A percentile compares a stretch with the other conserved stretches of the same genome.
These are phyloP conservation scores for Ancistrus triradiatus DNA, from an alignment of 2,113 vertebrate genomes.

Conservation along the genomic window DNA sequence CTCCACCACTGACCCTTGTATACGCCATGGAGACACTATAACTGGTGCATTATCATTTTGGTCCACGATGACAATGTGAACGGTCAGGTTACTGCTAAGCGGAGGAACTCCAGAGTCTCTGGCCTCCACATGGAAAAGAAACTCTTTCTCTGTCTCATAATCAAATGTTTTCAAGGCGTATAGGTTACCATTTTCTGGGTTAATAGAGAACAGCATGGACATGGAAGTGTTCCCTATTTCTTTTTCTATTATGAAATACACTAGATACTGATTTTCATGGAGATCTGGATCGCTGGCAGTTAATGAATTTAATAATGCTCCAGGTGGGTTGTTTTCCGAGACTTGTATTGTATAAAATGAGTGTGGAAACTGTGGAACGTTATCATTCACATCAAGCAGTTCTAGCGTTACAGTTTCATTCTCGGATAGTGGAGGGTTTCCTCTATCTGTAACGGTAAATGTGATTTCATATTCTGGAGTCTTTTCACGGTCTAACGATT, in stretches of 20 bases:
- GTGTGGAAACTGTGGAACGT: conserved; percentile 27
- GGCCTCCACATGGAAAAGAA: conserved; percentile 63
- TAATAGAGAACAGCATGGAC: conserved; percentile 79
- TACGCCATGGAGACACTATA: conserved; percentile 69
- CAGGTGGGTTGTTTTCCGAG: conserved; percentile 31
- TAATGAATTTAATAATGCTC: conserved; percentile 36
- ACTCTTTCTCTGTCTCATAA: conserved; percentile 63
- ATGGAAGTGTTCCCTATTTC: conserved; percentile 74
- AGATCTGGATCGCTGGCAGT: conserved; percentile 50
- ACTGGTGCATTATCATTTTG: conserved; percentile 76
- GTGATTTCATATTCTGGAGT: conserved; percentile 50
- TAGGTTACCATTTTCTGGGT: conserved; percentile 66
- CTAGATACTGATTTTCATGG: conserved; percentile 70
- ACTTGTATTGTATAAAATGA: conserved; percentile 27
- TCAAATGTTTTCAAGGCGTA: conserved; percentile 63
- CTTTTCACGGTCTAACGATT: conserved; percentile 48
- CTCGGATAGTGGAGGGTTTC: conserved; percentile 44
- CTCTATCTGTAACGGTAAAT: conserved; percentile 50
- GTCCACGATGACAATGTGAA: conserved; percentile 71
- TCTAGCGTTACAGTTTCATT: conserved; percentile 52
- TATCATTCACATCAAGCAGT: conserved; percentile 40
- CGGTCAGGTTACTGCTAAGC: conserved; percentile 66
- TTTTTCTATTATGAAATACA: conserved; percentile 75
- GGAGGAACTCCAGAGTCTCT: conserved; percentile 60
- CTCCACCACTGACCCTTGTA: conserved; percentile 68